These are phyloP conservation scores for Fundulus diaphanus DNA, from an alignment of 2,797 vertebrate species.

Conservation along the genomic window DNA sequence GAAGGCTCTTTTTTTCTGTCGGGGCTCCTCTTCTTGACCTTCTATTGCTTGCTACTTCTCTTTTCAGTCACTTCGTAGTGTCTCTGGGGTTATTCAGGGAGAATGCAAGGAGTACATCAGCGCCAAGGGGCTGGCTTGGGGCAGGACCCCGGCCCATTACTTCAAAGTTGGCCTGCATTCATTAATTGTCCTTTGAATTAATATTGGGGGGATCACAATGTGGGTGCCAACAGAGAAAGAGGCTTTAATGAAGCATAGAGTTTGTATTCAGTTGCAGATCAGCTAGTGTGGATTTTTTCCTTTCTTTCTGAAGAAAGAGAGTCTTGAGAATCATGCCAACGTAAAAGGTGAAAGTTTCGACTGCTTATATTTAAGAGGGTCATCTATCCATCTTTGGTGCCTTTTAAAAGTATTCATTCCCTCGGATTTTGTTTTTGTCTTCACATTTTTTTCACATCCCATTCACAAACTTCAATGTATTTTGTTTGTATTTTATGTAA, in stretches of 20 bases:
- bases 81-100: slow-evolving; percentile 78
- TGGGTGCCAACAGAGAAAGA: slow-evolving; percentile 98
- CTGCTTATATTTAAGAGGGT: slow-evolving; percentile 18
- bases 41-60: slow-evolving; percentile 92
- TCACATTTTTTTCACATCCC: not conserved
- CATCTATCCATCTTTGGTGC: slow-evolving; percentile 6
- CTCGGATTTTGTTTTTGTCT: not conserved
- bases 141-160: slow-evolving; percentile 93
- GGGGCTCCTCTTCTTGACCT: slow-evolving; percentile 99
- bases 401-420: not conserved
- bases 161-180: slow-evolving; percentile 99
- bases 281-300: slow-evolving; percentile 79
- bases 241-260: slow-evolving; percentile 99
- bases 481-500: not conserved
- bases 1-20: slow-evolving; percentile 91
- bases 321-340: slow-evolving; percentile 53
- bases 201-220: slow-evolving; percentile 99
- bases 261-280: slow-evolving; percentile 99
- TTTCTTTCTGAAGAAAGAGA: slow-evolving; percentile 43
- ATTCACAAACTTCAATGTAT: not conserved
- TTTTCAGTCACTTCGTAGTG: slow-evolving; percentile 92
- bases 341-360: slow-evolving; percentile 32
- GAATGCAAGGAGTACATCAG: slow-evolving; percentile 98
- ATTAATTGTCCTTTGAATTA: slow-evolving; percentile 99
- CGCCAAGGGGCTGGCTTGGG: slow-evolving; percentile 92